Evolutionary conservation across 1,140 invertebrate species (phyloP).

Genomic region (Armadillidium nasatum): DNA sequence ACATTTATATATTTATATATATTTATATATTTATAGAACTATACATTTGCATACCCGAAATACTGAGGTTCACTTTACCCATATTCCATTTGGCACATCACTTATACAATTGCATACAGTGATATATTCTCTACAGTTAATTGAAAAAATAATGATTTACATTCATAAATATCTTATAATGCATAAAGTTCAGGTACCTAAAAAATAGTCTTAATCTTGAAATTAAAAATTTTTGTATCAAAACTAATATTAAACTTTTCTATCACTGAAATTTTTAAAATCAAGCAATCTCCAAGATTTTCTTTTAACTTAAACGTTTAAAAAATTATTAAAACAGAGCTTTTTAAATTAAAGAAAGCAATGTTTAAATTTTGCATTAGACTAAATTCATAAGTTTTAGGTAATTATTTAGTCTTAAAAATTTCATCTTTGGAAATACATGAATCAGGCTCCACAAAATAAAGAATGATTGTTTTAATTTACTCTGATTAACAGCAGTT

Average conservation of each 20-base stretch:
- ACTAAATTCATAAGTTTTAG: too few relatives aligned
- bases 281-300: too few relatives aligned
- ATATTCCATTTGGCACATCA: slow-evolving; percentile 2
- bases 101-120: neutral
- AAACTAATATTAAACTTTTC: neutral
- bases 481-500: neutral
- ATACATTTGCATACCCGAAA: neutral
- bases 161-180: neutral
- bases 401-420: neutral
- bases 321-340: too few relatives aligned
- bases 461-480: neutral
- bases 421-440: neutral
- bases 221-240: neutral
- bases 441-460: neutral
- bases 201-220: neutral
- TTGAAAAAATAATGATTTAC: slow-evolving; percentile 1
- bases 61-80: neutral
- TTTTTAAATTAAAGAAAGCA: too few relatives aligned
- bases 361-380: too few relatives aligned
- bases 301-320: too few relatives aligned
- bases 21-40: neutral
- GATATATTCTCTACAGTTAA: neutral
- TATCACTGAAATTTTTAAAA: too few relatives aligned
- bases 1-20: neutral
- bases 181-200: slow-evolving; percentile 12